phyloP scores from a whole-genome alignment of 2,888 invertebrate genomes.

The Rhingia rostrata region DNA sequence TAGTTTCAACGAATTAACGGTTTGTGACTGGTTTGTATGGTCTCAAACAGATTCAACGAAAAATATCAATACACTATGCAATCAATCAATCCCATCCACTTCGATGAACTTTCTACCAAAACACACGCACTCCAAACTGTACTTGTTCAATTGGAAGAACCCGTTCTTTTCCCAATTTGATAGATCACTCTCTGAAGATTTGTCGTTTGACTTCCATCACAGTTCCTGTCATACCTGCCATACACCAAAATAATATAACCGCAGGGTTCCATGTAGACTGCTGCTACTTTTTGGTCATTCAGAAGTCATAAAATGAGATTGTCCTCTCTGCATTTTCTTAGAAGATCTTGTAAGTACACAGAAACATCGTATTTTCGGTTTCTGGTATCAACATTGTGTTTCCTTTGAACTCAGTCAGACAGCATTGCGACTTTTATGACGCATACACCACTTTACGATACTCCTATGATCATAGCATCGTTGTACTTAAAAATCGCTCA shows the following conservation, averaged over 20 bases:
- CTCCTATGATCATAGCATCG: constrained; percentile 46
- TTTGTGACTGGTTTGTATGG: background rate
- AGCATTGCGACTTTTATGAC: constrained; percentile 59
- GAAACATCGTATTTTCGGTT: background rate
- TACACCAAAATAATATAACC: constrained; percentile 26
- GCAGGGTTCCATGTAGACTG: constrained; percentile 45
- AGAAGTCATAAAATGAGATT: constrained; percentile 60
- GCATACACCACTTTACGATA: constrained; percentile 52
- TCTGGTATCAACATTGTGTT: constrained; percentile 17
- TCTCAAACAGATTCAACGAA: constrained; percentile 2
- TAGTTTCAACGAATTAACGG: background rate
- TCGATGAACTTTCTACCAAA: constrained; percentile 23
- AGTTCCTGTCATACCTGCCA: constrained; percentile 50
- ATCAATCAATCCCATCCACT: constrained; percentile 40
- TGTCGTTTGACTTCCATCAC: constrained; percentile 33
- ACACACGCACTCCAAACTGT: constrained; percentile 13
- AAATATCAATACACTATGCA: constrained; percentile 1
- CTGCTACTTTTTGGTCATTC: constrained; percentile 70
- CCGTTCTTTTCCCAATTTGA: constrained; percentile 48
- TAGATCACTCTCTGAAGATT: constrained; percentile 66
- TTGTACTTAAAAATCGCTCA: constrained; percentile 47
- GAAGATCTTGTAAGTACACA: background rate
- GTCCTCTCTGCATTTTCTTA: constrained; percentile 27
- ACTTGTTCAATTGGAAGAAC: constrained; percentile 10
- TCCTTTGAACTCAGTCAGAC: constrained; percentile 58